A percentile compares a stretch with the other conserved stretches of the same genome.
These are phyloP conservation scores for Orchesella cincta DNA, from an alignment of 1,140 invertebrate genomes.

Conservation along the genomic window DNA sequence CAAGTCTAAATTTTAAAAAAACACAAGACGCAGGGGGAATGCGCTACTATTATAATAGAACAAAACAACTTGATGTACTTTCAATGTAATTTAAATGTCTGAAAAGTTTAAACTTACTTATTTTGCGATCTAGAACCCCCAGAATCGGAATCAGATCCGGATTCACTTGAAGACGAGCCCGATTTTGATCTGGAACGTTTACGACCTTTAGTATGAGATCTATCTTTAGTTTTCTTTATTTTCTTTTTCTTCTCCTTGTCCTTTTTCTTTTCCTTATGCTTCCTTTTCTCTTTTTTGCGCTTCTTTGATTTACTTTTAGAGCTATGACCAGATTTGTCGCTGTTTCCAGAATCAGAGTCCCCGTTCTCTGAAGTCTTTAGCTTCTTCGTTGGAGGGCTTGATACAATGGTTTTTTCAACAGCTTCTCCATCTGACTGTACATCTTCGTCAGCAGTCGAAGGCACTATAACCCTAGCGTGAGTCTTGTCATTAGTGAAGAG, in stretches of 20 bases:
- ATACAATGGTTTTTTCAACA: not conserved
- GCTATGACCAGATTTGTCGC: not conserved
- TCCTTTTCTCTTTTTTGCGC: slow-evolving; percentile 43
- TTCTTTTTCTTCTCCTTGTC: slow-evolving; percentile 62
- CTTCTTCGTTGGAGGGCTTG: not conserved
- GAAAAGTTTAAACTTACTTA: too few relatives aligned
- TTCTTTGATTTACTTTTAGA: slow-evolving; percentile 38
- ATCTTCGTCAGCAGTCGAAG: slow-evolving; percentile 29
- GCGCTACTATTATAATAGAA: too few relatives aligned
- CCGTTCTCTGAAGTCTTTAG: slow-evolving; percentile 20
- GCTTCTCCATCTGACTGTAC: slow-evolving; percentile 5
- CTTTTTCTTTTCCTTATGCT: slow-evolving; percentile 56
- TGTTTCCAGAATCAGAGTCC: not conserved
- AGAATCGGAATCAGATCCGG: slow-evolving; percentile 38
- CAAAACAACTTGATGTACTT: too few relatives aligned
- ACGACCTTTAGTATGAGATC: slow-evolving; percentile 55
- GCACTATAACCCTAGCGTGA: slow-evolving; percentile 12
- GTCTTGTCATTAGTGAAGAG: not conserved
- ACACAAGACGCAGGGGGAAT: not conserved
- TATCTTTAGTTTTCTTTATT: slow-evolving; percentile 67
- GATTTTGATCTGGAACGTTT: slow-evolving; percentile 42
- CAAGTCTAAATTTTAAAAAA: not conserved
- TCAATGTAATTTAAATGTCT: too few relatives aligned
- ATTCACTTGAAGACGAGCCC: slow-evolving; percentile 45
- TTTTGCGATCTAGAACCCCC: slow-evolving; percentile 46